Percentiles rank a stretch among this genome's conserved stretches.
phyloP scores from a whole-genome alignment of 2,888 invertebrate species.

The Nysson spinosus region DNA sequence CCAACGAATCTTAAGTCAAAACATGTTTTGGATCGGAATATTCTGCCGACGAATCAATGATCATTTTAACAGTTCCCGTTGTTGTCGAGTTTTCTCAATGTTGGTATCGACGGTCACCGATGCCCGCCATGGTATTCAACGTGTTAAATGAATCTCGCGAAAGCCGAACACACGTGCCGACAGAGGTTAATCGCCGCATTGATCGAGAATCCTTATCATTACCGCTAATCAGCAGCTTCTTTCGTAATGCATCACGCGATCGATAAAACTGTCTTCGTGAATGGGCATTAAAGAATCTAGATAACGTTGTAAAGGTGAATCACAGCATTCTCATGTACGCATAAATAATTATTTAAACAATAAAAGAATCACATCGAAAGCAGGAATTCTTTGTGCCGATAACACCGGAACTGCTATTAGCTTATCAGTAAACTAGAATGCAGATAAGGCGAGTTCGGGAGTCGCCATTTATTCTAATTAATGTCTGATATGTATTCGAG shows the following conservation, averaged over 20 bases:
- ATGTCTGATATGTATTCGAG: no score
- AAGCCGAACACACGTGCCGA: not conserved
- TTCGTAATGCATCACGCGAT: constrained; percentile 31
- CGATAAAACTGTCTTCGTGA: constrained; percentile 37
- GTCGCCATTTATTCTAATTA: no score
- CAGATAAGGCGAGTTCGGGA: no score
- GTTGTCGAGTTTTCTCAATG: no score
- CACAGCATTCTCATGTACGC: constrained; percentile 5
- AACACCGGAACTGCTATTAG: no score
- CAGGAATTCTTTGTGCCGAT: no score
- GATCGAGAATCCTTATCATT: constrained; percentile 27
- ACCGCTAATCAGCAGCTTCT: constrained; percentile 11
- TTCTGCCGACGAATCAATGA: no score
- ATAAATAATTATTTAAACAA: not conserved
- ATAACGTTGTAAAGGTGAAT: constrained; percentile 35
- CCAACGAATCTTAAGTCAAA: no score
- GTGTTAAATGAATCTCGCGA: not conserved
- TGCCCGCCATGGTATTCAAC: not conserved
- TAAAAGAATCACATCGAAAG: not conserved
- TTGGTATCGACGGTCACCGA: no score
- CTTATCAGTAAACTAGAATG: no score
- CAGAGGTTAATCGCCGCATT: constrained; percentile 3
- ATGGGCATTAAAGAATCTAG: constrained; percentile 38
- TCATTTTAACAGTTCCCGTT: no score
- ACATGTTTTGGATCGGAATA: no score